Evolutionary conservation across 2,797 vertebrate genomes (phyloP), one percentile per base, ranked within the genome.

Genomic region (Scleropages formosus): DNA sequence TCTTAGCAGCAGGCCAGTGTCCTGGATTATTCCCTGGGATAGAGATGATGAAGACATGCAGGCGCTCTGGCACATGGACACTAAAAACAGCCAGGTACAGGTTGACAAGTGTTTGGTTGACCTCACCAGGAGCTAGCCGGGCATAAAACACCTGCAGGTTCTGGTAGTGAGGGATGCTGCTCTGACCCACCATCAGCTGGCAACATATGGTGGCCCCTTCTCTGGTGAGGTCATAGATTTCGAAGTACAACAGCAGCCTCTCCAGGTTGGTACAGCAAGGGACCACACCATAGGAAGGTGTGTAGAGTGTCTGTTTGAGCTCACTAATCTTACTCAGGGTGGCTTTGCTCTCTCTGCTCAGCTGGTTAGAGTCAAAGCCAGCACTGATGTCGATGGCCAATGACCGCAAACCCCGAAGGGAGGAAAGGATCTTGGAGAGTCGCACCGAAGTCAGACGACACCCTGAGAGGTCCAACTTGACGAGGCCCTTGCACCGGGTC

Each of bases 81-180:
- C 96, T 98, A 76, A 99, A 95, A 63, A 97, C 96, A 0, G 98
- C 95, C 80, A 99, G 86, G 86, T 98, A 98, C 10, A 99, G 93
- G 47, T 96, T 93, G 71, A 98, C 94, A 83, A 98, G 91, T 44
- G 96, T 96, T 87, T 98, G 96, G 84, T 93, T 93, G 10, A 92
- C 94, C 0, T 96, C 95, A 83, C 96, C 98, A 0, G 97, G 97
- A 0, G 96, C 97, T 86, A 98, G 85, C 79, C 95, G 91, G 13
- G 96, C 97, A 0, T 95, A 97, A 88, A 98, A 98, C 84, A 97
- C 90, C 0, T 93, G 93, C 78, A 99, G 91, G 83, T 95, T 94
- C 86, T 98, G 94, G 83, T 99, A 99, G 85, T 96, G 97, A 0
- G 97, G 97, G 73, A 99, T 95, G 0, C 97, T 98, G 92, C 97